Evolutionary conservation across 2,113 vertebrate species (phyloP).

Genomic region (Cryptomyrus ogoouensis): DNA sequence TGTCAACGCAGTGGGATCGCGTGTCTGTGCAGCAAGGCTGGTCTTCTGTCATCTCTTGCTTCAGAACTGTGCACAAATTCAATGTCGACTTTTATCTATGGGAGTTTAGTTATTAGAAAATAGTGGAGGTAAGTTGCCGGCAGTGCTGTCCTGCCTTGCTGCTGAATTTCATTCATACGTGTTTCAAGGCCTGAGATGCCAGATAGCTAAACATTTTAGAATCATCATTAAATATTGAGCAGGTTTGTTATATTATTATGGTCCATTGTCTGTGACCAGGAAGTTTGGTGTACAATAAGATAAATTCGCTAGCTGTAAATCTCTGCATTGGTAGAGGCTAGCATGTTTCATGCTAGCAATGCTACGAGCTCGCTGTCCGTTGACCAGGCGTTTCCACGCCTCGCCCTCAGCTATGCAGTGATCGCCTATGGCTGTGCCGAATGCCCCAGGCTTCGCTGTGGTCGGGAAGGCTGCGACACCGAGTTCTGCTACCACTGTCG

Average conservation of each 20-base stretch:
- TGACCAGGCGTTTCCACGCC: neutral
- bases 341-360: neutral
- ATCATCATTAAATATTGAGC: neutral
- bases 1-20: slow-evolving; percentile 16
- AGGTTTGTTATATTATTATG: neutral
- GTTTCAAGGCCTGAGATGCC: neutral
- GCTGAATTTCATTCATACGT: neutral
- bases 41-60: neutral
- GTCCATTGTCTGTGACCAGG: neutral
- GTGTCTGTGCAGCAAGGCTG: neutral
- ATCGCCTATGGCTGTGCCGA: slow-evolving; percentile 74
- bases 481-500: slow-evolving; percentile 85
- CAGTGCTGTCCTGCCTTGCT: neutral
- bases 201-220: neutral
- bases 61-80: neutral
- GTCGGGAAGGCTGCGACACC: slow-evolving; percentile 67
- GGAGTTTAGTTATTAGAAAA: neutral
- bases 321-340: neutral
- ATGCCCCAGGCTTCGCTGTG: slow-evolving; percentile 75
- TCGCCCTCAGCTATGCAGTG: slow-evolving; percentile 66
- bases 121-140: neutral
- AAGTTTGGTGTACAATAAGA: neutral
- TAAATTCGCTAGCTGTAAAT: neutral
- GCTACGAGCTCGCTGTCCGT: neutral
- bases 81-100: neutral